These are phyloP conservation scores for Crotophaga sulcirostris DNA, from an alignment of 2,113 vertebrate species.

Conservation along the genomic window DNA sequence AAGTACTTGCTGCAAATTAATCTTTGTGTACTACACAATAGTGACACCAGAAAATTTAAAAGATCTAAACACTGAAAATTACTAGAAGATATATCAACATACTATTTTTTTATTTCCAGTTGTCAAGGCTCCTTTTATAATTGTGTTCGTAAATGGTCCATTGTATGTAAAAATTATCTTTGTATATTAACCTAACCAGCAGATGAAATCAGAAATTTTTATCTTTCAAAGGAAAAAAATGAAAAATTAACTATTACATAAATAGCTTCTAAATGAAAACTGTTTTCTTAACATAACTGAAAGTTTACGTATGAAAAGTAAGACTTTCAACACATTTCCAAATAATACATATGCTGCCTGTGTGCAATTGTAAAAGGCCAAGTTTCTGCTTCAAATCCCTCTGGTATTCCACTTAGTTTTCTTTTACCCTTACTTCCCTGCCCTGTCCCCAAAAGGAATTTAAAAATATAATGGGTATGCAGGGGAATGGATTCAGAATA, in stretches of 20 bases:
- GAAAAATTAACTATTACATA: background rate
- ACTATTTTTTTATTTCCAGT: background rate
- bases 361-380: background rate
- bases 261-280: background rate
- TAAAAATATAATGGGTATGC: background rate
- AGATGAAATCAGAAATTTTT: background rate
- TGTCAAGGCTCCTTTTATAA: background rate
- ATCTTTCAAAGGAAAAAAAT: background rate
- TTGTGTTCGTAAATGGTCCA: background rate
- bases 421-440: background rate
- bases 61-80: background rate
- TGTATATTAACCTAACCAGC: background rate
- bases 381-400: background rate
- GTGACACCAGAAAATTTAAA: background rate
- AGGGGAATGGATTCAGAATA: background rate
- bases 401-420: background rate
- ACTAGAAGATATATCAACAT: background rate
- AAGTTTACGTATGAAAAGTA: background rate
- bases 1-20: background rate
- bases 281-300: background rate
- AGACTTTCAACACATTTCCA: background rate
- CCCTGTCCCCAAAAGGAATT: fast-evolving
- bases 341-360: background rate
- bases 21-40: background rate
- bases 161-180: background rate